Evolutionary conservation across 2,888 invertebrate species (phyloP).

Genomic region (Muschampia plurimacula): DNA sequence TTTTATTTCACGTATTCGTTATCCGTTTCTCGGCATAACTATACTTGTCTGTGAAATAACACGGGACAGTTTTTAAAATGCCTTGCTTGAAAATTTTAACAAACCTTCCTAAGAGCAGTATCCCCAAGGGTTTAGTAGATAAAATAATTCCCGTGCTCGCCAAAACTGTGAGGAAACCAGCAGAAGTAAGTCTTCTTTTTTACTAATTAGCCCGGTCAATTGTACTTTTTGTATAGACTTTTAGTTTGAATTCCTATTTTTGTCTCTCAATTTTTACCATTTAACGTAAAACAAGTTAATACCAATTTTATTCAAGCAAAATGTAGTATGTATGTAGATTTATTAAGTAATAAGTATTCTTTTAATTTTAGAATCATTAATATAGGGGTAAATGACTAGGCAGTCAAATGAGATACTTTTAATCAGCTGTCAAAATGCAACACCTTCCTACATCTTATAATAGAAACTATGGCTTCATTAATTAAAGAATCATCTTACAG

Average conservation of each 20-base stretch:
- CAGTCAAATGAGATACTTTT: no score
- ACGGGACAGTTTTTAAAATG: conserved; percentile 51
- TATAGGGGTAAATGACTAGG: no score
- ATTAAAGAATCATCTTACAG: no score
- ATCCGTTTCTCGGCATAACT: background rate
- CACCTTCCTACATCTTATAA: no score
- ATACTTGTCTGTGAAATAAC: background rate
- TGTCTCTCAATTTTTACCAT: background rate
- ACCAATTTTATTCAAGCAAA: no score
- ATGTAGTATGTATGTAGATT: no score
- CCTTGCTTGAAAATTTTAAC: conserved; percentile 70
- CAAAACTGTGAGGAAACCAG: conserved; percentile 53
- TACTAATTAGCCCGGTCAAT: background rate
- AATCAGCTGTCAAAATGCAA: no score
- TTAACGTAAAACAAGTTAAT: no score
- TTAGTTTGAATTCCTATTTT: background rate
- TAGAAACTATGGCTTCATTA: no score
- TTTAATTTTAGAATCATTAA: no score
- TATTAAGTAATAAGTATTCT: no score
- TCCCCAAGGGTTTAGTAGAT: conserved; percentile 62
- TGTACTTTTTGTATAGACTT: background rate
- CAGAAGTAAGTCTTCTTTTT: conserved; percentile 17
- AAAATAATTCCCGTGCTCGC: conserved; percentile 62
- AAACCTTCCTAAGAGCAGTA: conserved; percentile 58
- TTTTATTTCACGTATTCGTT: conserved; percentile 5